A percentile compares a stretch with the other conserved stretches of the same genome.
phyloP scores from a whole-genome alignment of 2,888 invertebrate species.

The Eumerus sabulonum region DNA sequence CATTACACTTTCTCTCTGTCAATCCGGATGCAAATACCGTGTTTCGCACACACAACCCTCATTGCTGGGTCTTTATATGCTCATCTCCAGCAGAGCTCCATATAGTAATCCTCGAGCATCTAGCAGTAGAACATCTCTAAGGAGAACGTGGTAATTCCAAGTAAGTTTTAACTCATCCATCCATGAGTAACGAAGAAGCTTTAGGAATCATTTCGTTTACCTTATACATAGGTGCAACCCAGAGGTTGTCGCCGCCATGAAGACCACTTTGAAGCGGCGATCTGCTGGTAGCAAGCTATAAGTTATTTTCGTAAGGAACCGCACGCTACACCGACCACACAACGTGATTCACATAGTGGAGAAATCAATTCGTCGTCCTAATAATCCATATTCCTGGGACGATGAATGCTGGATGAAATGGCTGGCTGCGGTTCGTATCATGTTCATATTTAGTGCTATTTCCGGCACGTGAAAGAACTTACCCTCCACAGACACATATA shows the following conservation, averaged over 20 bases:
- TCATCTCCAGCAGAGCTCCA: not conserved
- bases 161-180: slow-evolving; percentile 40
- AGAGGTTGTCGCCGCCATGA: not conserved
- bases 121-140: slow-evolving; percentile 16
- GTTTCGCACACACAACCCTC: not conserved
- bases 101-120: slow-evolving; percentile 9
- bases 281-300: no score
- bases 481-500: slow-evolving; percentile 7
- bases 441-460: no score
- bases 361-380: slow-evolving; percentile 46
- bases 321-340: not conserved
- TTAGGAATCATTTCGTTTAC: slow-evolving; percentile 34
- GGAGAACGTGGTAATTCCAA: slow-evolving; percentile 39
- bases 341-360: no score
- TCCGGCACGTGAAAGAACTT: not conserved
- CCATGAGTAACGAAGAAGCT: slow-evolving; percentile 31
- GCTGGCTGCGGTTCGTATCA: no score
- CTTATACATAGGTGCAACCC: slow-evolving; percentile 1
- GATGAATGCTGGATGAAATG: no score
- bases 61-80: not conserved
- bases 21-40: not conserved
- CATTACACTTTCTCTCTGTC: slow-evolving; percentile 9
- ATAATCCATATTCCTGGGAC: slow-evolving; percentile 22
- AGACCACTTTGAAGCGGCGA: no score
- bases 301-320: not conserved